These are phyloP conservation scores for Anthoscopus minutus DNA, from an alignment of 2,113 vertebrate species.

Conservation along the genomic window DNA sequence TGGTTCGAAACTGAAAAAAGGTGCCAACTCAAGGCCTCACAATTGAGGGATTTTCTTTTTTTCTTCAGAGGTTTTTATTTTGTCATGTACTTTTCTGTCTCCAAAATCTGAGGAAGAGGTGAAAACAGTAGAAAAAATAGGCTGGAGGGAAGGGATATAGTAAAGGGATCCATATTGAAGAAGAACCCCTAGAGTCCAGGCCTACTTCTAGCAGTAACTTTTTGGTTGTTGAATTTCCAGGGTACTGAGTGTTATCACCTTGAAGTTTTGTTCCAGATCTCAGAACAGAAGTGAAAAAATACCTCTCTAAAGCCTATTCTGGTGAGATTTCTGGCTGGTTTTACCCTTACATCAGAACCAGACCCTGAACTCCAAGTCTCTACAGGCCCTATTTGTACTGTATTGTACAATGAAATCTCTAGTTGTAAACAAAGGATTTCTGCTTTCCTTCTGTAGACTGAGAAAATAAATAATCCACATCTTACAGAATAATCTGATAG, in stretches of 20 bases:
- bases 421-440: neutral
- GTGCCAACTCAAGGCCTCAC: neutral
- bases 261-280: neutral
- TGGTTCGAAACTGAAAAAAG: slow-evolving; percentile 59
- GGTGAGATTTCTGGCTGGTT: neutral
- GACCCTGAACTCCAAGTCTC: neutral
- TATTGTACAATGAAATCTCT: neutral
- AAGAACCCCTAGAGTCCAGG: neutral
- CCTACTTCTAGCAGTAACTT: neutral
- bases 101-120: neutral
- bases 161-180: neutral
- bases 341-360: neutral
- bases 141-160: neutral
- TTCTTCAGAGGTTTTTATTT: neutral
- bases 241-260: neutral
- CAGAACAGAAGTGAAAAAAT: neutral
- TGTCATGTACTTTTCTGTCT: neutral
- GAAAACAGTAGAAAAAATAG: neutral
- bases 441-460: neutral
- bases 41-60: neutral
- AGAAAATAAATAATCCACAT: neutral
- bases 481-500: neutral
- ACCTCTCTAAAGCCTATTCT: neutral
- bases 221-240: neutral
- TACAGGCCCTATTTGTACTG: neutral